Evolutionary conservation across 2,888 invertebrate species (phyloP), one percentile per base, ranked within the genome.

Genomic region (Petrophora chlorosata): DNA sequence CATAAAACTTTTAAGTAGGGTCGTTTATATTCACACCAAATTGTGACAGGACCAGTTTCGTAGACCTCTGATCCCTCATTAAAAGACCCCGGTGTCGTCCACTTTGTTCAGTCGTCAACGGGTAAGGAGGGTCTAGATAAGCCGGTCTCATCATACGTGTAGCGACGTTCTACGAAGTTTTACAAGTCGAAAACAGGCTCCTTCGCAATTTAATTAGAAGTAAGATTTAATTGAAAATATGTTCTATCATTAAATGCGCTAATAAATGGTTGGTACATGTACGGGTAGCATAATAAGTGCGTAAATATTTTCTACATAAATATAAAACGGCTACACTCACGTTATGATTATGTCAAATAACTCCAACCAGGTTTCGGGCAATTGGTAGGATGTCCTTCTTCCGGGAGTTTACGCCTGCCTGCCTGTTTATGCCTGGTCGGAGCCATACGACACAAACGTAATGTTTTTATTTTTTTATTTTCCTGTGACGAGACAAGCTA

Each of bases 1-100:
- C 76, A 82, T 86, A 80, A 84, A 86, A 86, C 79, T 88, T 81
- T 81, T 83, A 85, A 86, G 83, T 79, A 80, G 73, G 70, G 71
- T 78, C 84, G 76, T 85, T 87, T 83, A 83, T 82, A 83, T 85
- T 81, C 80, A 67, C 72, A 68, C 72, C 73, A 74, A 74, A 73
- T 73, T 70, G 71, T 68, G 62, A 67, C 56, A 54, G 53, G 66
- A 70, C 82, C 78, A 79, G 66, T 29, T 15, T 23, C 23, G 43
- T 49, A 62, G 79, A 70, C 43, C 69, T 51, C 55, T 61, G 52
- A 52, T 49, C 47, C 40, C 49, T 48, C 51, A 60, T 50, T 53
- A 56, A 51, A 60, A 59, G 42, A 50, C 51, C 56, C 48, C 25
- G 48, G 38, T 45, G 3, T 2, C 14, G 17, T 39, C 35, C 23